These are phyloP conservation scores for Cecropterus lyciades DNA, from an alignment of 1,140 invertebrate species.

Conservation along the genomic window DNA sequence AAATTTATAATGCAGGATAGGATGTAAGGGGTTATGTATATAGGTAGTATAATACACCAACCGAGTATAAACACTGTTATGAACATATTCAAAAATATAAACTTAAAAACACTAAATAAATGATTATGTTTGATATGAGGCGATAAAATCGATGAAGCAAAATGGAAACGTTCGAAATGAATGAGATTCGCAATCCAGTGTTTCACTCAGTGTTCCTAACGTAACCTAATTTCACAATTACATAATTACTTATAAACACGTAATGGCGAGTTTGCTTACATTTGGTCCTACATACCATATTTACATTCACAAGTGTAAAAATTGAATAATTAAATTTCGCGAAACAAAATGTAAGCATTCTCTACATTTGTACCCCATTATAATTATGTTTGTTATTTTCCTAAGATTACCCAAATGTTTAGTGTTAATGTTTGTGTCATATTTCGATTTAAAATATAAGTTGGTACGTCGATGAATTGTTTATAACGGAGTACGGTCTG, in stretches of 20 bases:
- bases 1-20: not conserved
- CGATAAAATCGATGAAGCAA: too few relatives aligned
- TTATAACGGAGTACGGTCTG: conserved; percentile 15
- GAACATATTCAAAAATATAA: too few relatives aligned
- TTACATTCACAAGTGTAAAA: not conserved
- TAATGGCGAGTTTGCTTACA: too few relatives aligned
- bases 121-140: too few relatives aligned
- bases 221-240: not conserved
- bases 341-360: conserved; percentile 2
- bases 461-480: not conserved
- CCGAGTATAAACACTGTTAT: conserved; percentile 5
- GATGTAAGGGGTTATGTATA: not conserved
- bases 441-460: not conserved
- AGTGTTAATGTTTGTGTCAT: conserved; percentile 1
- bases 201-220: conserved; percentile 10
- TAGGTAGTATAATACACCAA: not conserved
- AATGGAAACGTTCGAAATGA: not conserved
- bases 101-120: too few relatives aligned
- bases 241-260: not conserved
- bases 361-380: conserved; percentile 20
- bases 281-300: not conserved
- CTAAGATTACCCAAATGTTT: not conserved
- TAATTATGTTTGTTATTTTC: conserved; percentile 3
- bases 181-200: not conserved
- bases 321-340: not conserved